These are phyloP conservation scores for Ferrisia virgata DNA, from an alignment of 2,888 invertebrate genomes.

Conservation along the genomic window DNA sequence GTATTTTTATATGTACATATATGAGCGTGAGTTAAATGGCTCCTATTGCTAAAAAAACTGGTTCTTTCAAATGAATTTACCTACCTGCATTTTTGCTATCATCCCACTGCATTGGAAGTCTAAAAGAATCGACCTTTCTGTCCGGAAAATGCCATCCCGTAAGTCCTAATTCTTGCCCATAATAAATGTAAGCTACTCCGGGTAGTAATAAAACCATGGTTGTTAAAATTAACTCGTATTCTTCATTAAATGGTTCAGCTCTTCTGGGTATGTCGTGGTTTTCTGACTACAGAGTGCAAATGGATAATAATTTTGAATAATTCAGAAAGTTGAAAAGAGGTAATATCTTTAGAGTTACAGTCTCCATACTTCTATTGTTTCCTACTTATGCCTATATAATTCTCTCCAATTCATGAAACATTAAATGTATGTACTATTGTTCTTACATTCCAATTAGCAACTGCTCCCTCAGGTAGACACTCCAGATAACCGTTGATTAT, in stretches of 20 bases:
- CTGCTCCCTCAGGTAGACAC: background rate
- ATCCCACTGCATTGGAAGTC: background rate
- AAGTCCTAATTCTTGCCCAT: background rate
- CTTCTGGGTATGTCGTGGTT: background rate
- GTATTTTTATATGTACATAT: background rate
- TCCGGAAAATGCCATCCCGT: conserved; percentile 58
- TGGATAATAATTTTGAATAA: no score
- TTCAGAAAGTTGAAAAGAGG: no score
- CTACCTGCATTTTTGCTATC: background rate
- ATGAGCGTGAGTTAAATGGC: no score
- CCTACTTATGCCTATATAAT: no score
- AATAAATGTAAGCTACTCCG: background rate
- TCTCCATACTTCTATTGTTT: no score
- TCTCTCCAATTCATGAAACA: no score
- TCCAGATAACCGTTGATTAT: background rate
- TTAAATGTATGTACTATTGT: no score
- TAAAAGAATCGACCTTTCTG: background rate
- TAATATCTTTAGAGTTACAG: no score
- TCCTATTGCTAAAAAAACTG: no score
- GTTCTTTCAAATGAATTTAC: no score
- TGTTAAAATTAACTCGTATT: background rate
- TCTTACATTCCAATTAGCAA: no score
- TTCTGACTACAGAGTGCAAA: no score
- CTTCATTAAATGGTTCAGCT: background rate
- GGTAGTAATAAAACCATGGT: background rate